Evolutionary conservation across 2,797 vertebrate species (phyloP).

Genomic region (Molothrus ater): DNA sequence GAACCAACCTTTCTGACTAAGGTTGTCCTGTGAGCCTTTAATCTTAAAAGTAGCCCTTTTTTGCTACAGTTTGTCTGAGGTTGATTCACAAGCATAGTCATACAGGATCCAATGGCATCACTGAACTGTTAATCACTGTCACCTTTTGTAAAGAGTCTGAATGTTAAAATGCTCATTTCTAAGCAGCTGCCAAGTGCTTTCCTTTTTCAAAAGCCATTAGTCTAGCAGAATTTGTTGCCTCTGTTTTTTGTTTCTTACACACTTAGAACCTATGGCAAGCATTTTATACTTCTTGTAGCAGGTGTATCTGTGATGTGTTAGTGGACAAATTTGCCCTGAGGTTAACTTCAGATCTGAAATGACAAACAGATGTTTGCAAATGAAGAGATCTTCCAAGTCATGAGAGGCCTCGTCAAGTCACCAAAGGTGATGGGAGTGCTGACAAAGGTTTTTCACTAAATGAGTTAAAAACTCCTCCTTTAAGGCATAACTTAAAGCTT

Average conservation of each 20-base stretch:
- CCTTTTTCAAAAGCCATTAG: neutral
- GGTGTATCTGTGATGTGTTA: neutral
- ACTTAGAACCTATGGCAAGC: neutral
- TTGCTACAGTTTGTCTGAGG: neutral
- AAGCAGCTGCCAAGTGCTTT: neutral
- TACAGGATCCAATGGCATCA: neutral
- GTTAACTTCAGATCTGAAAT: neutral
- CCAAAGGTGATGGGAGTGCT: neutral
- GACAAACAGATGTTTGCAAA: neutral
- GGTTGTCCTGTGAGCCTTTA: constrained; percentile 14
- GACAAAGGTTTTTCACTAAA: neutral
- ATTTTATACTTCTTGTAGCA: neutral
- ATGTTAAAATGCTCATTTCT: constrained; percentile 18
- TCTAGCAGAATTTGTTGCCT: neutral
- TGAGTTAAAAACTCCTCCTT: neutral
- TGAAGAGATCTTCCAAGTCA: neutral
- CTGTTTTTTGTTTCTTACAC: neutral
- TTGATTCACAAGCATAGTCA: constrained; percentile 28
- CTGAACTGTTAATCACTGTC: constrained; percentile 26
- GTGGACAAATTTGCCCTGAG: neutral
- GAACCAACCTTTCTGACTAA: constrained; percentile 9
- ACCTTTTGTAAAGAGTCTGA: neutral
- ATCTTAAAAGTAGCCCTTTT: constrained; percentile 22
- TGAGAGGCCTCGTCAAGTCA: neutral
- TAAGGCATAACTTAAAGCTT: neutral